These are phyloP conservation scores for Pachyrhynchus sulphureomaculatus DNA, from an alignment of 1,140 invertebrate genomes.

Conservation along the genomic window DNA sequence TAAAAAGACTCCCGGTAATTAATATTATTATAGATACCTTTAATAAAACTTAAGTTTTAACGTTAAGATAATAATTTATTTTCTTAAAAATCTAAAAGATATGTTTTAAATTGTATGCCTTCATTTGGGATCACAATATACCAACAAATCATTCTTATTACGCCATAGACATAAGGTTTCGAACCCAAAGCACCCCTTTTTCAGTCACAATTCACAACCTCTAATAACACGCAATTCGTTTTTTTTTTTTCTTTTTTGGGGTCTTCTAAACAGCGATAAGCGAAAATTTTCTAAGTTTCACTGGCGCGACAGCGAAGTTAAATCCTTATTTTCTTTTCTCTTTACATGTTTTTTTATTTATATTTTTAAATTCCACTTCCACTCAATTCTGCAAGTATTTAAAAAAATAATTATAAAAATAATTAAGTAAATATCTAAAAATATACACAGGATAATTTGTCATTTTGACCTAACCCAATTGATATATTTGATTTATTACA, in stretches of 20 bases:
- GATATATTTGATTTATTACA: too few relatives aligned
- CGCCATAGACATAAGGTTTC: neutral
- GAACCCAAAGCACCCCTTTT: conserved; percentile 18
- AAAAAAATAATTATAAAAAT: too few relatives aligned
- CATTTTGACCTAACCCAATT: too few relatives aligned
- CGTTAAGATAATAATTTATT: neutral
- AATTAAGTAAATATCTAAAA: too few relatives aligned
- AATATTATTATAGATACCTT: too few relatives aligned
- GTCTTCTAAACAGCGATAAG: conserved; percentile 28
- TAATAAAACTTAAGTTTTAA: neutral
- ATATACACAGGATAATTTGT: too few relatives aligned
- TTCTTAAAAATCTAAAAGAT: conserved; percentile 15
- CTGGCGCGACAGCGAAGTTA: neutral
- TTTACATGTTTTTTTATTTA: neutral
- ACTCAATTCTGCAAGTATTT: neutral
- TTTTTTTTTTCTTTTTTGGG: conserved; percentile 6
- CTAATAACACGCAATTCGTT: neutral
- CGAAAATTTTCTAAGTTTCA: conserved; percentile 20
- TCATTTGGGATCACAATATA: too few relatives aligned
- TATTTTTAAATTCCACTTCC: conserved; percentile 6
- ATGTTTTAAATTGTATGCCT: conserved; percentile 9
- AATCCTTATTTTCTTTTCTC: neutral
- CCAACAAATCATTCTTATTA: too few relatives aligned
- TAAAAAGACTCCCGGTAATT: too few relatives aligned
- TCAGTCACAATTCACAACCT: conserved; percentile 25